Evolutionary conservation across 2,888 invertebrate species (phyloP), one percentile per base, ranked within the genome.

Genomic region (Andrena bicolor): DNA sequence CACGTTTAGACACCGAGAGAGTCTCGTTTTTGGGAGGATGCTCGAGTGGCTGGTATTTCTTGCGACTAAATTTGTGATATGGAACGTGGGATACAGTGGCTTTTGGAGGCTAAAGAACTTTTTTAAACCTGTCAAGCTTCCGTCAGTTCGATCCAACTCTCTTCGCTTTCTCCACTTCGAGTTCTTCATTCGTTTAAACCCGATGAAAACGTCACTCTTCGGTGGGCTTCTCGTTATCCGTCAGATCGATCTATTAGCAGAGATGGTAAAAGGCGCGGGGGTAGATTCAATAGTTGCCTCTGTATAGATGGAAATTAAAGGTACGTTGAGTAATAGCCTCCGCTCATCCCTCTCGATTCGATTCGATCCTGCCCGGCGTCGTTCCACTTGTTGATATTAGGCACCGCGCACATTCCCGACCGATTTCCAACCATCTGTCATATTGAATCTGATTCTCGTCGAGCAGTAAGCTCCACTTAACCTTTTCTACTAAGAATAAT

Each of bases 341-440:
- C 58, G 75, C 68, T 64, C 69, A 81, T 77, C 58, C 81, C 80
- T 77, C 81, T 77, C 81, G 76, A 81, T 76, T 79, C 75, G 80
- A 75, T 64, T 80, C 82, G 70, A 81, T 83, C 76, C 79, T 64
- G 80, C 74, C 60, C 23, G 77, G 56, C 65, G 79, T 83, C 80
- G 80, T 82, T 85, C 89, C 88, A 90, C 90, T 90, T 90, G 90
- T 90, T 90, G 90, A 90, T 90, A 88, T 86, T 86, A 80, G 58
- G 78, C 61, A 53, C 30, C 69, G 74, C 74, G 61, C 84, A 79
- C 76, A 82, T 66, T 66, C 64, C 74, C 10, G 35, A 3, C 28
- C 68, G 23, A 53, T 20, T 53, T 16, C 5, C 20, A 16, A 32
- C 2, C 16, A 16, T 58, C 65, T 20, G 49, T 41, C 4, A 41